Evolutionary conservation across 1,140 invertebrate species (phyloP).

Genomic region (Trypoxylus dichotomus): DNA sequence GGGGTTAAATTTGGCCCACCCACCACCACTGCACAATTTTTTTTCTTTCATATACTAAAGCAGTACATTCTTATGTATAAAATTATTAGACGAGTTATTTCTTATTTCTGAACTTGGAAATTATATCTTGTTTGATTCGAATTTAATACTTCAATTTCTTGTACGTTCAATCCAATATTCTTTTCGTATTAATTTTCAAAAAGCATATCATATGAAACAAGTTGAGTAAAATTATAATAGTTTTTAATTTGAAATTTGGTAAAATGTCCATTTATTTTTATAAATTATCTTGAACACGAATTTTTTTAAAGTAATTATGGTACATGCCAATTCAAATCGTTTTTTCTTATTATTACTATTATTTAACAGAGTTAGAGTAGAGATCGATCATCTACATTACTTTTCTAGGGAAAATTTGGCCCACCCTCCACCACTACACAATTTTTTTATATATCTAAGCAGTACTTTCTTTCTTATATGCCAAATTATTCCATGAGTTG

Average conservation of each 20-base stretch:
- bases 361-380: no score
- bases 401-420: background rate
- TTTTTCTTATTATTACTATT: no score
- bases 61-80: background rate
- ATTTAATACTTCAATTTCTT: background rate
- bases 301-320: background rate
- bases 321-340: no score
- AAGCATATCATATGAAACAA: no score
- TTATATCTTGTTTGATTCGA: background rate
- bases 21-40: background rate
- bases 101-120: background rate
- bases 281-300: no score
- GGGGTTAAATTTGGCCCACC: background rate
- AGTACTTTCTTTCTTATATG: no score
- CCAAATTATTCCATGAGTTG: no score
- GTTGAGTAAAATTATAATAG: no score
- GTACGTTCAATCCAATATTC: background rate
- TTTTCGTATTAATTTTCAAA: background rate
- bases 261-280: no score
- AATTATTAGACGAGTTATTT: background rate
- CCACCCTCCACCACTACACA: conserved; percentile 6
- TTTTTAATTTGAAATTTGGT: no score
- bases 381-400: no score
- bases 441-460: background rate
- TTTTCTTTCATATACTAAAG: background rate